These are phyloP conservation scores for Papilio xuthus DNA, from an alignment of 1,140 invertebrate species.

Conservation along the genomic window DNA sequence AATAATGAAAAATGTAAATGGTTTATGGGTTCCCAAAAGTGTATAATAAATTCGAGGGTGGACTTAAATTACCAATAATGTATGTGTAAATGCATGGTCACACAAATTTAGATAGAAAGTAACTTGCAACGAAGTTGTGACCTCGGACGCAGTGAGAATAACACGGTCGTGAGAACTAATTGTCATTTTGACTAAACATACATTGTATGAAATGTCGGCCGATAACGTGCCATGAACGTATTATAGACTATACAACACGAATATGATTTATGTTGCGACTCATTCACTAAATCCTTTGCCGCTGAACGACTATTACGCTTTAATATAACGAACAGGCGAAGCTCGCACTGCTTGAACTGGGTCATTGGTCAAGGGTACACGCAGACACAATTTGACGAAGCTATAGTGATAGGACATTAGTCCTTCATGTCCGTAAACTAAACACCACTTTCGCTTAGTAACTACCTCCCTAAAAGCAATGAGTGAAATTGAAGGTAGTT, in stretches of 20 bases:
- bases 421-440: neutral
- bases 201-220: slow-evolving; percentile 19
- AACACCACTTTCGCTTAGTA: neutral
- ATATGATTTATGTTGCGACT: slow-evolving; percentile 13
- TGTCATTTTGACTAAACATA: slow-evolving; percentile 15
- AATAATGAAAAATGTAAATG: no score
- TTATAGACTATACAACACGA: slow-evolving; percentile 1
- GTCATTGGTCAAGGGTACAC: slow-evolving; percentile 17
- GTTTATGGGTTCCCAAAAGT: neutral
- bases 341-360: slow-evolving; percentile 18
- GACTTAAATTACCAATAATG: neutral
- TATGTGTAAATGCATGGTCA: neutral
- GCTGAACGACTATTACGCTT: slow-evolving; percentile 42
- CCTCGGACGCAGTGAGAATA: neutral
- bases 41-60: neutral
- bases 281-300: slow-evolving; percentile 41
- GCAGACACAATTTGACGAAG: neutral
- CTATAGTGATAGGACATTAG: slow-evolving; percentile 5
- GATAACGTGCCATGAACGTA: neutral
- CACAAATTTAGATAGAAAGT: neutral
- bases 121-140: neutral
- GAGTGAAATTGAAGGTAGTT: slow-evolving; percentile 24
- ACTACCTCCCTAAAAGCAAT: slow-evolving; percentile 6
- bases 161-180: slow-evolving; percentile 16
- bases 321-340: slow-evolving; percentile 44